Evolutionary conservation across 2,888 invertebrate genomes (phyloP).

Genomic region (Cerceris rybyensis): DNA sequence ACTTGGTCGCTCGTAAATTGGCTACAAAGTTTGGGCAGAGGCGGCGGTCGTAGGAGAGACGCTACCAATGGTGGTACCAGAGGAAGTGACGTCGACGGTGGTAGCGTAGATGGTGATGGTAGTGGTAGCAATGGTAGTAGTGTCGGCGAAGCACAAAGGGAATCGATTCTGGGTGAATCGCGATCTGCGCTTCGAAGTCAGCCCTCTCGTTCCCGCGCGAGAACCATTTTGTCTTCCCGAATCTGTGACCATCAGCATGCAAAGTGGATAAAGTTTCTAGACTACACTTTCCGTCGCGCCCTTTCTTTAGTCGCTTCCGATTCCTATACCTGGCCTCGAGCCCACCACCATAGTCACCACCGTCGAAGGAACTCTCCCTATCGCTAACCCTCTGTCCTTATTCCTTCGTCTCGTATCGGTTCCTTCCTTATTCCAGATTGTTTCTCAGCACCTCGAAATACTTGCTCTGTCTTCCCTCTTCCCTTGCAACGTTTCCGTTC

Average conservation of each 20-base stretch:
- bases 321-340: constrained; percentile 59
- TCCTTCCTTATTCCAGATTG: constrained; percentile 64
- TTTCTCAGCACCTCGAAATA: constrained; percentile 63
- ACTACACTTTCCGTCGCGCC: constrained; percentile 68
- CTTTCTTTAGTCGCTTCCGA: constrained; percentile 67
- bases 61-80: constrained; percentile 20
- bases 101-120: constrained; percentile 30
- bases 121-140: constrained; percentile 32
- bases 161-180: constrained; percentile 74
- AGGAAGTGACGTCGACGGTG: constrained; percentile 33
- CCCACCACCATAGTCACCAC: constrained; percentile 30
- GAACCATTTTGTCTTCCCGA: constrained; percentile 72
- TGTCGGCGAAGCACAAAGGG: constrained; percentile 69
- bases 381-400: constrained; percentile 8
- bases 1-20: constrained; percentile 78
- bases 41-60: constrained; percentile 34
- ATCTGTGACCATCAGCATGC: constrained; percentile 76
- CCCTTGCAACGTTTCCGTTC: not conserved
- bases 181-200: constrained; percentile 61
- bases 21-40: constrained; percentile 74
- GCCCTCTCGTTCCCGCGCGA: constrained; percentile 26
- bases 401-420: constrained; percentile 52
- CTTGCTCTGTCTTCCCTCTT: constrained; percentile 6
- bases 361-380: constrained; percentile 30
- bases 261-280: constrained; percentile 77